Percentiles rank a stretch among this genome's conserved stretches.
Evolutionary conservation across 2,888 invertebrate species (phyloP).

Genomic region (Mythimna ferrago): DNA sequence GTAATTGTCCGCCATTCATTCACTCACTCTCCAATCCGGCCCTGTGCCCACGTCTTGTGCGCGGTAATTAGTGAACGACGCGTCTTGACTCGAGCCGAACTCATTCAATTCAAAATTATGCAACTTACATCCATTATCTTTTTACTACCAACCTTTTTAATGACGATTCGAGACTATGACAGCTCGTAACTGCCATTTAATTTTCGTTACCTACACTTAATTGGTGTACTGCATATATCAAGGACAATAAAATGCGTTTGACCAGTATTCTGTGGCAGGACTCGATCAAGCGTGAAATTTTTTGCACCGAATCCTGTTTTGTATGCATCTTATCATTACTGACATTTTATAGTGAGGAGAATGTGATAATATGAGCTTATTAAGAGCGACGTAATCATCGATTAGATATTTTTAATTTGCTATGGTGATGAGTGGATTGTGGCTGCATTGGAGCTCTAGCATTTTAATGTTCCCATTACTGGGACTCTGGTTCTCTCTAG

Average conservation of each 20-base stretch:
- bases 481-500: background rate
- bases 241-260: slow-evolving; percentile 43
- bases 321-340: slow-evolving; percentile 52
- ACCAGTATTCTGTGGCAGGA: slow-evolving; percentile 23
- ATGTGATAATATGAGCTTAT: slow-evolving; percentile 42
- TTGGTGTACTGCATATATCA: slow-evolving; percentile 47
- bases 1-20: slow-evolving; percentile 56
- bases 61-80: slow-evolving; percentile 67
- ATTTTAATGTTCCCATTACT: no score
- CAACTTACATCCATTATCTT: slow-evolving; percentile 71
- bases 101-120: slow-evolving; percentile 72
- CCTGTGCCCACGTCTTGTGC: slow-evolving; percentile 54
- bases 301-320: slow-evolving; percentile 41
- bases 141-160: slow-evolving; percentile 67
- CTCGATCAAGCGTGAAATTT: slow-evolving; percentile 54
- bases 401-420: slow-evolving; percentile 40
- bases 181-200: slow-evolving; percentile 53
- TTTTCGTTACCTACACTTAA: slow-evolving; percentile 57
- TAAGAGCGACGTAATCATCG: slow-evolving; percentile 13
- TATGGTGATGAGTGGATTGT: background rate
- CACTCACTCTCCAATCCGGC: slow-evolving; percentile 53
- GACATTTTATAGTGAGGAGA: slow-evolving; percentile 55
- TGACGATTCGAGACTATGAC: slow-evolving; percentile 59
- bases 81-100: slow-evolving; percentile 55
- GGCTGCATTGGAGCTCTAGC: background rate